Evolutionary conservation across 2,113 vertebrate genomes (phyloP).

Genomic region (Centrocercus urophasianus): DNA sequence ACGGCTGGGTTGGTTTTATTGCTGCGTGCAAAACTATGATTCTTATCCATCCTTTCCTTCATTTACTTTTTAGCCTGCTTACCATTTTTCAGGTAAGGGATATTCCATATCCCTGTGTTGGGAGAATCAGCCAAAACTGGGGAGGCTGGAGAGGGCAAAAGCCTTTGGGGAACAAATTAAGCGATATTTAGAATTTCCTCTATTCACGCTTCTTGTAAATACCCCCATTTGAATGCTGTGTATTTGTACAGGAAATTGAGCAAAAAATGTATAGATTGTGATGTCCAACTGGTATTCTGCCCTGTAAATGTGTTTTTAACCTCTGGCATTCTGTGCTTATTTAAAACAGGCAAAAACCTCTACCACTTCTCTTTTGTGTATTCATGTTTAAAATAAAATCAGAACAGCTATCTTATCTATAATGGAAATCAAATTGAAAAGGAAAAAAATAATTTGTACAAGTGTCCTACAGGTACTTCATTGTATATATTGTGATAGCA

Average conservation of each 20-base stretch:
- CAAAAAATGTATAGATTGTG: conserved; percentile 96
- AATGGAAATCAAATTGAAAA: conserved; percentile 79
- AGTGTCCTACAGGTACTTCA: conserved; percentile 91
- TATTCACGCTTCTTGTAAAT: conserved; percentile 92
- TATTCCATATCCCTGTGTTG: conserved; percentile 45
- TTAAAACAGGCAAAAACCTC: conserved; percentile 77
- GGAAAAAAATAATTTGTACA: conserved; percentile 89
- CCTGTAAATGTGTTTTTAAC: conserved; percentile 92
- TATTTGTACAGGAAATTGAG: conserved; percentile 97
- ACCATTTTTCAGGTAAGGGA: conserved; percentile 49
- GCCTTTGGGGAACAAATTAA: conserved; percentile 83
- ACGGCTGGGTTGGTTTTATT: background rate
- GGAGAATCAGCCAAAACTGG: conserved; percentile 68
- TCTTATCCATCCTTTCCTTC: background rate
- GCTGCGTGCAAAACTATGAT: conserved; percentile 3
- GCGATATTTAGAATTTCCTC: conserved; percentile 82
- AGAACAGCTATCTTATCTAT: conserved; percentile 84
- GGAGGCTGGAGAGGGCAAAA: conserved; percentile 74
- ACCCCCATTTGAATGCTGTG: conserved; percentile 92
- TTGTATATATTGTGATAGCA: conserved; percentile 99
- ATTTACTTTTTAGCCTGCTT: conserved; percentile 31
- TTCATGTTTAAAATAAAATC: conserved; percentile 79
- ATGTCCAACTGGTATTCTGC: conserved; percentile 92
- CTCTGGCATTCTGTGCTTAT: conserved; percentile 84
- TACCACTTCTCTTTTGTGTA: conserved; percentile 83